A percentile compares a stretch with the other conserved stretches of the same genome.
Conservation (phyloP, 2,113 vertebrate genomes). For the Oceanodroma tethys region DNA sequence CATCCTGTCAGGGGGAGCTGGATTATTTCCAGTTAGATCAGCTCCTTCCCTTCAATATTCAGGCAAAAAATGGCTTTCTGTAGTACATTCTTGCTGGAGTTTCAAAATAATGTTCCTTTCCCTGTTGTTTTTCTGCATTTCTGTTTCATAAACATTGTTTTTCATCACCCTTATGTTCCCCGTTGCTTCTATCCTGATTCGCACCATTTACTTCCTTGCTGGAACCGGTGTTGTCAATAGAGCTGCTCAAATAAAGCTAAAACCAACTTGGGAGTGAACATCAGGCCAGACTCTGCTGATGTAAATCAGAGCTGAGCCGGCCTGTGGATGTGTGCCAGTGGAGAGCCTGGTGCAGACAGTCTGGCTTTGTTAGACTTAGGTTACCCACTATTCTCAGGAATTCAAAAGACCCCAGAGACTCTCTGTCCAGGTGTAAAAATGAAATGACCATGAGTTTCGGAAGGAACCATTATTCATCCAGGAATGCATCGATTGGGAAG, state of each 20-base stretch:
- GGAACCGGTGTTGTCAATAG: background rate
- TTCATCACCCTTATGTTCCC: background rate
- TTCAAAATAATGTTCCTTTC: background rate
- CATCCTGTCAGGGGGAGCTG: background rate
- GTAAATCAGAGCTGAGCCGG: background rate
- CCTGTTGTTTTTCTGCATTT: background rate
- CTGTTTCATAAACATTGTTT: background rate
- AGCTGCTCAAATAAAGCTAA: slow-evolving; percentile 15
- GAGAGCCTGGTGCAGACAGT: background rate
- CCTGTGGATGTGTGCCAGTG: background rate
- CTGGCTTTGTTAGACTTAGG: background rate
- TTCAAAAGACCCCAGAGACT: background rate
- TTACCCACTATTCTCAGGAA: rapidly evolving
- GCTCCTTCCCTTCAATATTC: background rate
- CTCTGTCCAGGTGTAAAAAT: background rate
- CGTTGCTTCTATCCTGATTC: background rate
- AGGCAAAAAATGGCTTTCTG: background rate
- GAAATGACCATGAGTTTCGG: background rate
- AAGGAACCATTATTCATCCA: background rate
- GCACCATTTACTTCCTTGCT: background rate
- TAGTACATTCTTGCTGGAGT: background rate
- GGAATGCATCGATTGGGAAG: rapidly evolving
- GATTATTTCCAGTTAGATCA: background rate
- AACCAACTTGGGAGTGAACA: background rate
- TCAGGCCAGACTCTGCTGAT: background rate